phyloP scores from a whole-genome alignment of 2,797 vertebrate species.

The Lepidocolaptes lacrymiger region DNA sequence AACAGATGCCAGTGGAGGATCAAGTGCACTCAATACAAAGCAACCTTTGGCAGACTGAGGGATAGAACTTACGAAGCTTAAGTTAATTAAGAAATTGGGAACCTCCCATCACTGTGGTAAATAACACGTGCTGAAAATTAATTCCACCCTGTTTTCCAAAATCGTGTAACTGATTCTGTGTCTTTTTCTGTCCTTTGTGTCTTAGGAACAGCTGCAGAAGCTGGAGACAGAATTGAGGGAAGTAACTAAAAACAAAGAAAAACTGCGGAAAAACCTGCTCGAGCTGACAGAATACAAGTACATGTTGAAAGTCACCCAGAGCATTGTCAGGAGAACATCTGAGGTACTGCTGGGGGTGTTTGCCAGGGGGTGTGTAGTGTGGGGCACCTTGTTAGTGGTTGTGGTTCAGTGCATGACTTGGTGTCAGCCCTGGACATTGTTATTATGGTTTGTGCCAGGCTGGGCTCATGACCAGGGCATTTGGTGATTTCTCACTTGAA shows the following conservation, averaged over 20 bases:
- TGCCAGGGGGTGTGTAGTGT: fast-evolving
- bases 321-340: slow-evolving; percentile 85
- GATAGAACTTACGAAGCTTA: not conserved
- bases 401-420: not conserved
- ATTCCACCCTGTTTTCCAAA: not conserved
- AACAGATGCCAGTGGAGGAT: slow-evolving; percentile 3
- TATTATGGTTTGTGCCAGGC: not conserved
- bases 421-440: fast-evolving
- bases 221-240: slow-evolving; percentile 94
- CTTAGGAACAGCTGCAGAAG: slow-evolving; percentile 93
- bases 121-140: not conserved
- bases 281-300: slow-evolving; percentile 93
- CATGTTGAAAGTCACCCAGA: slow-evolving; percentile 89
- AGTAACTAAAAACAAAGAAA: slow-evolving; percentile 94
- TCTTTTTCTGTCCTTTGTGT: not conserved
- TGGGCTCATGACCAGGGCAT: not conserved
- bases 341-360: slow-evolving; percentile 78
- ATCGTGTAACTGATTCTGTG: not conserved
- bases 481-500: not conserved
- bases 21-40: not conserved
- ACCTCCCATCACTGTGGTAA: not conserved
- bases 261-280: slow-evolving; percentile 89
- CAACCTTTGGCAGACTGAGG: not conserved
- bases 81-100: not conserved
- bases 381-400: not conserved